Evolutionary conservation across 64 coral and sea anemone species (phyloP), one percentile per base, ranked within the genome.

Genomic region (Montipora sp.): DNA sequence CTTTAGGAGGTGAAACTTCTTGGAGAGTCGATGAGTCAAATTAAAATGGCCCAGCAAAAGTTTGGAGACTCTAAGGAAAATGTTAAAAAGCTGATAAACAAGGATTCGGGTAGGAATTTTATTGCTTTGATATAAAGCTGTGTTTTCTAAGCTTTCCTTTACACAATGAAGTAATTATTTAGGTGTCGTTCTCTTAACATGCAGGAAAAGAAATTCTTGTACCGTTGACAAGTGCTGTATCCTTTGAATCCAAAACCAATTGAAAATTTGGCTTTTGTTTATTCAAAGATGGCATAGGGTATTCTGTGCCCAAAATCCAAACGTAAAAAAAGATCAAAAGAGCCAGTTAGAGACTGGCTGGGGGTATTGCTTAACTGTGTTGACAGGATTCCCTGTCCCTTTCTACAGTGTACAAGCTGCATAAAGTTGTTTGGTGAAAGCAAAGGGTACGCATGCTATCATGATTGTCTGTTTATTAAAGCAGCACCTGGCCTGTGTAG

Each of bases 21-120:
- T 20, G 93, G 93, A 43, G 94, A 96, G 45, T 99, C 98, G 18
- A 94, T 96, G 94, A 91, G 79, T 10, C 89, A 96, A 50, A 51
- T 99, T 49, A 99, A 99, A 77, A 5, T 99, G 59, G 98, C 98
- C 63, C 98, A 99, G 57, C 98, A 99, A 51, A 99, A 96, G 70
- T 99, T 96, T 57, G 83, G 78, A 69, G 94, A 99, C 61, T 99
- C 98, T 0, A 94, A 92, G 87, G 98, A 99, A 53, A 93, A 96
- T 83, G 91, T 99, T 43, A 90, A 91, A 19, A 99, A 99, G 89
- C 15, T 99, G 45, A 89, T 68, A 18, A 75, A 92, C 12, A 87
- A 89, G 79, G 92, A 94, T 43, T 88, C 89, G 89, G 98, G 98
- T 99, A 73, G 75, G 82, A 14, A 6, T 5, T 13, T 7, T 71